Conservation (phyloP, 37 sponge, comb jelly and placozoan genomes). For the Petrosia ficiformis region DNA sequence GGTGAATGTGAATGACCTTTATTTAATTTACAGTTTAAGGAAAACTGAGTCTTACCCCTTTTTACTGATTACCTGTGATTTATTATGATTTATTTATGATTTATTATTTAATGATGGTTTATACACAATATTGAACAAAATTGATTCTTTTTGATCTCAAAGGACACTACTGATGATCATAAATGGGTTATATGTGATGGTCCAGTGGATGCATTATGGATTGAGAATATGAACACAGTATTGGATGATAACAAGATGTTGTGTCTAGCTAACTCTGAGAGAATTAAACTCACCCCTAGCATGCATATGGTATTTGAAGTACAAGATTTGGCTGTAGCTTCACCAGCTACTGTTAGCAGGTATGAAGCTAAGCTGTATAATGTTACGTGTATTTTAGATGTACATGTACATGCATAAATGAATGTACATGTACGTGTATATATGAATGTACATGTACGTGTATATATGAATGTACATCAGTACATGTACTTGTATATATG, state of each 20-base stretch:
- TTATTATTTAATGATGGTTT: no score
- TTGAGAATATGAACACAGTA: constrained; percentile 99
- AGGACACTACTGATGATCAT: constrained; percentile 96
- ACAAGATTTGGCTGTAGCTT: constrained; percentile 96
- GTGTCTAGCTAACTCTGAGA: constrained; percentile 96
- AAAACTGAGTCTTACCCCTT: no score
- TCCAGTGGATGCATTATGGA: constrained; percentile 99
- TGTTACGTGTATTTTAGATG: not conserved
- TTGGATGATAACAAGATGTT: constrained; percentile 99
- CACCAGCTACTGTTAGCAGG: constrained; percentile 98
- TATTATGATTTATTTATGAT: no score
- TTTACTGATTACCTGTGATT: no score
- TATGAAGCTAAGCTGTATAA: constrained; percentile 13
- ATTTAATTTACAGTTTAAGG: no score
- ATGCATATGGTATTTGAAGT: constrained; percentile 99
- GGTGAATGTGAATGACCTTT: no score
- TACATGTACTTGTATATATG: no score
- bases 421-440: no score
- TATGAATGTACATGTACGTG: no score
- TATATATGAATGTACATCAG: no score
- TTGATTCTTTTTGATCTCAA: no score
- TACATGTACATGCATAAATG: not conserved
- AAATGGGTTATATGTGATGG: constrained; percentile 99
- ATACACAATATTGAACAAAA: no score
- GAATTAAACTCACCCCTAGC: constrained; percentile 91